Evolutionary conservation across 2,888 invertebrate species (phyloP).

Genomic region (Orthosia incerta): DNA sequence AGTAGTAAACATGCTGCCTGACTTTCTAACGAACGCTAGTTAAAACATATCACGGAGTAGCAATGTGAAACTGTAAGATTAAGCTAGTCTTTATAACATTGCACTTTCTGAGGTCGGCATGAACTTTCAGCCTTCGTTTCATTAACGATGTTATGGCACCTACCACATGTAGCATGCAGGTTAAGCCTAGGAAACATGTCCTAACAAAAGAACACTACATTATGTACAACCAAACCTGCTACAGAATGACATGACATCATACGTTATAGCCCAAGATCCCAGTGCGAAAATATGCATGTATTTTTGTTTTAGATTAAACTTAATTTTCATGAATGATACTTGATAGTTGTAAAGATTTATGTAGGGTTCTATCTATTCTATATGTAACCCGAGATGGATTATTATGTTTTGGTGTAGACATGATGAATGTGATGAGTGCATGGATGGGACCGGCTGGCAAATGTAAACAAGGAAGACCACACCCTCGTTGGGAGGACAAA

Average conservation of each 20-base stretch:
- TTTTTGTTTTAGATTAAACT: too few relatives aligned
- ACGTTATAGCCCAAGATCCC: too few relatives aligned
- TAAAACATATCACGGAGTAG: constrained; percentile 38
- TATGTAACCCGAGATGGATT: too few relatives aligned
- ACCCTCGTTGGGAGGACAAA: too few relatives aligned
- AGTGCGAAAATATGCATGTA: too few relatives aligned
- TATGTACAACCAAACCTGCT: background rate
- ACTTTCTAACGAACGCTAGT: constrained; percentile 55
- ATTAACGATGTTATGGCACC: background rate
- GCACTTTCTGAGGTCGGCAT: background rate
- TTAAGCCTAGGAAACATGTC: background rate
- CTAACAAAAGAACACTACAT: background rate
- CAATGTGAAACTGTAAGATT: constrained; percentile 17
- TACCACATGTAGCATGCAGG: too few relatives aligned
- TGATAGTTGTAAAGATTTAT: too few relatives aligned
- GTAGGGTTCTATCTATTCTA: too few relatives aligned
- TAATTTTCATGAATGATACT: too few relatives aligned
- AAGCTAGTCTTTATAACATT: constrained; percentile 28
- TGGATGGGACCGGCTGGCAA: background rate
- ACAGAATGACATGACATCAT: background rate
- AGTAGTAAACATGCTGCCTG: constrained; percentile 52
- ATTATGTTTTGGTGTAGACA: too few relatives aligned
- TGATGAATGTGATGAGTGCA: too few relatives aligned
- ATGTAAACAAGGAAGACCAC: background rate
- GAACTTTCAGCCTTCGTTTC: background rate